Percentiles rank a stretch among this genome's conserved stretches.
Conservation (phyloP, 53 echinoderm and acorn worm genomes). For the Paracentrotus lividus region DNA sequence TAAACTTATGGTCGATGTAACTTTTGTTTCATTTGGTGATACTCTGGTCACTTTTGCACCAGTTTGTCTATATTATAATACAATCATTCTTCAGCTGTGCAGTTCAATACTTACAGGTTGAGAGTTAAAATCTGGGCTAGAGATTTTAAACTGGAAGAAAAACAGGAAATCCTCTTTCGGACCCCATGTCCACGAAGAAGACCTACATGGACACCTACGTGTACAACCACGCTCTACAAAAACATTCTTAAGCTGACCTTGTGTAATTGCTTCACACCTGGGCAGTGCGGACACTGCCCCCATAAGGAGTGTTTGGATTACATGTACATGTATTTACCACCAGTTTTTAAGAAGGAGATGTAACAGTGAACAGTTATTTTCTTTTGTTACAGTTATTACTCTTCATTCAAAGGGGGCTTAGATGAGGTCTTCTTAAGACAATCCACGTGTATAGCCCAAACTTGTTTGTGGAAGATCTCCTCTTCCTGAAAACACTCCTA, state of each 20-base stretch:
- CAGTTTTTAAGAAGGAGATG: background rate
- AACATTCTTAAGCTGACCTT: constrained; percentile 3
- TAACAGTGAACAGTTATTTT: constrained; percentile 46
- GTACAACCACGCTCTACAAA: background rate
- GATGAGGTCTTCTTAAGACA: background rate
- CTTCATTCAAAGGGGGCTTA: background rate
- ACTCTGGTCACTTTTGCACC: no score
- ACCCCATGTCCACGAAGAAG: constrained; percentile 1
- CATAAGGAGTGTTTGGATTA: background rate
- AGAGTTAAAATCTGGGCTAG: background rate
- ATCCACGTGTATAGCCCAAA: background rate
- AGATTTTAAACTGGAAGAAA: background rate
- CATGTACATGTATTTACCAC: background rate
- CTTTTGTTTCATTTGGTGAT: no score
- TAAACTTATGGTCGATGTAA: no score
- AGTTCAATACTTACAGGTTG: no score
- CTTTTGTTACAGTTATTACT: background rate
- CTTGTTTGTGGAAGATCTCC: constrained; percentile 29
- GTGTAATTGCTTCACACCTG: constrained; percentile 17
- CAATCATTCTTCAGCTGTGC: no score
- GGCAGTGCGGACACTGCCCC: background rate
- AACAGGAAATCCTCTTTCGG: background rate
- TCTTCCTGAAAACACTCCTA: background rate
- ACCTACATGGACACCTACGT: background rate
- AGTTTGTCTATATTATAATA: no score